These are phyloP conservation scores for Junonia oenone DNA, from an alignment of 2,888 invertebrate genomes.

Conservation along the genomic window DNA sequence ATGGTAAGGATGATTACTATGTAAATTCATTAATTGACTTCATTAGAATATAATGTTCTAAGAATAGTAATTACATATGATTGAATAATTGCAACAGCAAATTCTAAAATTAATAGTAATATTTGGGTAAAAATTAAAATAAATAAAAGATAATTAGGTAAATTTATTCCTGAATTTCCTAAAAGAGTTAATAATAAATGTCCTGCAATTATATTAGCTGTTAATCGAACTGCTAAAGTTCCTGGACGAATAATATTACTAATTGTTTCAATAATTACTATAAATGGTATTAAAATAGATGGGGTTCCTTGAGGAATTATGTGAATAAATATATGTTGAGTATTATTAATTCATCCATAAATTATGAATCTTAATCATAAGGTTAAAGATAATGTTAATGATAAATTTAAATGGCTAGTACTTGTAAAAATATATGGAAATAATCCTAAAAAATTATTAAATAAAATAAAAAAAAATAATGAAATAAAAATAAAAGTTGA, in stretches of 20 bases:
- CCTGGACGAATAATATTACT: constrained; percentile 85
- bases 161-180: constrained; percentile 52
- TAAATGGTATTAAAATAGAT: constrained; percentile 82
- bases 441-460: constrained; percentile 85
- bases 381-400: constrained; percentile 79
- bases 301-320: constrained; percentile 83
- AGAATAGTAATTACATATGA: constrained; percentile 83
- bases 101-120: constrained; percentile 76
- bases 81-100: constrained; percentile 82
- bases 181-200: constrained; percentile 83
- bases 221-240: constrained; percentile 84
- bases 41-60: constrained; percentile 83
- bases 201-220: constrained; percentile 88
- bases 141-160: constrained; percentile 42
- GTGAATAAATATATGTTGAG: constrained; percentile 82
- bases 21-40: constrained; percentile 80
- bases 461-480: constrained; percentile 80
- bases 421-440: constrained; percentile 86
- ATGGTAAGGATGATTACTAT: constrained; percentile 81
- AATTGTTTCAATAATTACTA: constrained; percentile 87
- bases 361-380: constrained; percentile 83
- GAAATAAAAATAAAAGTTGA: constrained; percentile 76
- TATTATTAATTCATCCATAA: constrained; percentile 82
- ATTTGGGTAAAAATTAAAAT: constrained; percentile 67
- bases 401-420: constrained; percentile 82